phyloP scores from a whole-genome alignment of 2,888 invertebrate genomes.

The Oeneis ivallda region DNA sequence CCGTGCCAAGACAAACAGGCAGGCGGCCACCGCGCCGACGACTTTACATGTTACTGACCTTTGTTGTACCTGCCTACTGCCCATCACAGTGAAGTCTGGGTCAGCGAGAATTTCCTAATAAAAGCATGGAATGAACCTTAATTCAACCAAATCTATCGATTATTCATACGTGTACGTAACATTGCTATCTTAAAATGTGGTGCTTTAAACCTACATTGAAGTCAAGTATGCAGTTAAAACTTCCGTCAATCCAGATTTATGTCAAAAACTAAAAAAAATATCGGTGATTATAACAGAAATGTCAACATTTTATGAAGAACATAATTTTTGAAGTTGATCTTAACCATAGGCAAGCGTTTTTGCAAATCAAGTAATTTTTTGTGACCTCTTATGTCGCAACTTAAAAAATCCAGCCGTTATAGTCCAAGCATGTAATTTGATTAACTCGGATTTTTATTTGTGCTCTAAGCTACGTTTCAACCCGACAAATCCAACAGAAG shows the following conservation, averaged over 20 bases:
- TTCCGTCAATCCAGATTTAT: no score
- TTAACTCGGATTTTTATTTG: background rate
- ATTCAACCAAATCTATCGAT: background rate
- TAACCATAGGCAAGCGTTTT: no score
- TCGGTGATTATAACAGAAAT: no score
- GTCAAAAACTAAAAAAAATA: no score
- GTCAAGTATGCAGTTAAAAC: no score
- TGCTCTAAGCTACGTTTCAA: background rate
- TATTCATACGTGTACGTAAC: background rate
- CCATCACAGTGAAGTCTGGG: background rate
- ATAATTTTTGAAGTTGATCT: no score
- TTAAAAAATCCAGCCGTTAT: background rate
- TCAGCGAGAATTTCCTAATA: background rate
- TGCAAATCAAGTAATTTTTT: no score
- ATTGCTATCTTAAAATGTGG: no score
- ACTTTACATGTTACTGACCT: background rate
- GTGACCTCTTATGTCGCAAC: background rate
- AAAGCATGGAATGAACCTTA: background rate
- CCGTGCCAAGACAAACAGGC: background rate
- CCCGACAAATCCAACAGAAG: background rate
- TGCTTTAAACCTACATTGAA: no score
- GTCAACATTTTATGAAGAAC: no score
- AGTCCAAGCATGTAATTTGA: constrained; percentile 1
- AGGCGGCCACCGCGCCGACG: background rate
- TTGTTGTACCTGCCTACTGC: background rate